Percentiles rank a stretch among this genome's conserved stretches.
Conservation (phyloP, 2,113 vertebrate species). For the Xenopus borealis region DNA sequence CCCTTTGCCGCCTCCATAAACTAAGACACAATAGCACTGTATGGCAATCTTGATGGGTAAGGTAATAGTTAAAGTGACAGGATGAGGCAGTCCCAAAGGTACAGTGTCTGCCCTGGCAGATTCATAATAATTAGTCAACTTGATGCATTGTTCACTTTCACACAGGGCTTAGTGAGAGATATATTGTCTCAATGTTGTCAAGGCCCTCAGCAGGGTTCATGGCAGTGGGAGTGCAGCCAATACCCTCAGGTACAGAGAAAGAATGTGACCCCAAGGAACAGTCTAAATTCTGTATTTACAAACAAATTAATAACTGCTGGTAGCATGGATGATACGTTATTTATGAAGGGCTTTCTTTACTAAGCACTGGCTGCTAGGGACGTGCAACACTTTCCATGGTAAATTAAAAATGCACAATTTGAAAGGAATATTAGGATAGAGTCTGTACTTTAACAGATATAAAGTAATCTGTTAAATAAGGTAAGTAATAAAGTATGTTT, state of each 20-base stretch:
- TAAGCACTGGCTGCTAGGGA: neutral
- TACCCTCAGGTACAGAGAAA: slow-evolving; percentile 48
- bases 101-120: slow-evolving; percentile 48
- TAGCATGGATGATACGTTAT: slow-evolving; percentile 30
- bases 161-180: slow-evolving; percentile 59
- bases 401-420: neutral
- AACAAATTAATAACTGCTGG: slow-evolving; percentile 14
- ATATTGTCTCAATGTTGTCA: slow-evolving; percentile 60
- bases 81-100: slow-evolving; percentile 44
- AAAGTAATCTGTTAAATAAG: too few species aligned
- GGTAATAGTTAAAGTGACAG: slow-evolving; percentile 24
- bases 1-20: slow-evolving; percentile 8
- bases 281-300: neutral
- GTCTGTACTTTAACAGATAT: too few species aligned
- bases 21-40: neutral
- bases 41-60: neutral
- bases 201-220: slow-evolving; percentile 49
- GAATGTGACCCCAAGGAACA: slow-evolving; percentile 3
- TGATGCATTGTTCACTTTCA: slow-evolving; percentile 64
- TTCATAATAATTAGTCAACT: slow-evolving; percentile 63
- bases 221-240: slow-evolving; percentile 32
- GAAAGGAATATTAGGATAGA: too few species aligned
- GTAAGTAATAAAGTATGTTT: too few species aligned
- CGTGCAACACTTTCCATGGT: neutral
- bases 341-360: slow-evolving; percentile 16